Evolutionary conservation across 2,888 invertebrate genomes (phyloP).

Genomic region (Dicranocentrus wangi): DNA sequence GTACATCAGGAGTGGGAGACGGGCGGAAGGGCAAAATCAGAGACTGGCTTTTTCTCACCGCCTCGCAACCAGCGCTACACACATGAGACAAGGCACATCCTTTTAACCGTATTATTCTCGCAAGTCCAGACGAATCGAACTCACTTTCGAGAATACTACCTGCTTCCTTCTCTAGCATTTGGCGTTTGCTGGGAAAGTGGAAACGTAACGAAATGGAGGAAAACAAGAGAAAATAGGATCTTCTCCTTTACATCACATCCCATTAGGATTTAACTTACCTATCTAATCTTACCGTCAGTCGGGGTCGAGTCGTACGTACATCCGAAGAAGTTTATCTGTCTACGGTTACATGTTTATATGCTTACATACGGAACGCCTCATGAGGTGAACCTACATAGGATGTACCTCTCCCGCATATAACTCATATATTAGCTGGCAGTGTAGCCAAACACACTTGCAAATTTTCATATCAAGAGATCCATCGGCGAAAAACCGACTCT

Average conservation of each 20-base stretch:
- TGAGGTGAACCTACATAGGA: no score
- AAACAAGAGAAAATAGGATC: slow-evolving; percentile 43
- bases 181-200: slow-evolving; percentile 1
- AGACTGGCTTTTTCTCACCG: slow-evolving; percentile 4
- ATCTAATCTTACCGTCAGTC: slow-evolving; percentile 42
- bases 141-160: no score
- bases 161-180: neutral
- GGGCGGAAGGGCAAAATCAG: slow-evolving; percentile 23
- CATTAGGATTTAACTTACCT: slow-evolving; percentile 51
- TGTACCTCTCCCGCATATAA: no score
- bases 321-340: slow-evolving; percentile 23
- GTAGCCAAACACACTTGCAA: no score
- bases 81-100: no score
- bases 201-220: slow-evolving; percentile 13
- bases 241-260: slow-evolving; percentile 47
- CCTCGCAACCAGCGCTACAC: no score
- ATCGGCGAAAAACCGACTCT: neutral
- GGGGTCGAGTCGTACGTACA: slow-evolving; percentile 19
- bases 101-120: no score
- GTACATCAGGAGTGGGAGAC: neutral
- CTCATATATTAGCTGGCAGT: no score
- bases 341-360: no score
- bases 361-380: no score
- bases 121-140: no score
- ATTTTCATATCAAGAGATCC: slow-evolving; percentile 7